Conservation (phyloP, 2,888 invertebrate genomes). For the Pollenia amentaria region DNA sequence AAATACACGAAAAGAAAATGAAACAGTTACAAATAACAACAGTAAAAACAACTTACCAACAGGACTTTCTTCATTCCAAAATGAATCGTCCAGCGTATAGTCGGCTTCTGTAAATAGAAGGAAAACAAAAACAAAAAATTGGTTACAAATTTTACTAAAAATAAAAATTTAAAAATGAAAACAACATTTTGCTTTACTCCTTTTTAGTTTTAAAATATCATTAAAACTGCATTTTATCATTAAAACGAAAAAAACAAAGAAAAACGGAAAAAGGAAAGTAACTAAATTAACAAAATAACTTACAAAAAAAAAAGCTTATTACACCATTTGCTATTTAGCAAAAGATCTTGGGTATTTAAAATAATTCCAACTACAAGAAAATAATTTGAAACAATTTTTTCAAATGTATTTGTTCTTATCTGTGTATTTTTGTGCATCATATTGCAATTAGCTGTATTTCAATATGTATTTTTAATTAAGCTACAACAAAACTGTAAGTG, state of each 20-base stretch:
- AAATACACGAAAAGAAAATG: background rate
- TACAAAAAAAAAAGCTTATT: constrained; percentile 67
- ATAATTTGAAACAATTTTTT: background rate
- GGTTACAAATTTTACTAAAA: constrained; percentile 11
- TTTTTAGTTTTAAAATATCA: constrained; percentile 52
- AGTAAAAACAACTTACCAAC: constrained; percentile 88
- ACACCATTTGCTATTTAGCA: constrained; percentile 59
- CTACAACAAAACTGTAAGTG: constrained; percentile 19
- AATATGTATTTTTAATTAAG: constrained; percentile 21
- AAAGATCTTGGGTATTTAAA: constrained; percentile 29
- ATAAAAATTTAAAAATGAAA: constrained; percentile 20
- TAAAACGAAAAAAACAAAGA: constrained; percentile 8
- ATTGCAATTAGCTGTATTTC: constrained; percentile 51
- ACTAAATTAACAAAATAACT: constrained; percentile 25
- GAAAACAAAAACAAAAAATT: constrained; percentile 27
- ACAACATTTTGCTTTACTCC: constrained; percentile 7
- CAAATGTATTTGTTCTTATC: background rate
- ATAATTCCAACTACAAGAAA: constrained; percentile 19
- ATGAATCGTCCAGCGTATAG: constrained; percentile 96
- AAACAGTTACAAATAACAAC: background rate
- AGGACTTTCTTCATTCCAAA: constrained; percentile 97
- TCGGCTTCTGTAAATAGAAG: constrained; percentile 92
- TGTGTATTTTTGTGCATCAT: constrained; percentile 32
- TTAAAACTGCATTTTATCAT: constrained; percentile 67
- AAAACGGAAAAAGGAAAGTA: background rate